Evolutionary conservation across 1,140 invertebrate genomes (phyloP).

Genomic region (Ips typographus): DNA sequence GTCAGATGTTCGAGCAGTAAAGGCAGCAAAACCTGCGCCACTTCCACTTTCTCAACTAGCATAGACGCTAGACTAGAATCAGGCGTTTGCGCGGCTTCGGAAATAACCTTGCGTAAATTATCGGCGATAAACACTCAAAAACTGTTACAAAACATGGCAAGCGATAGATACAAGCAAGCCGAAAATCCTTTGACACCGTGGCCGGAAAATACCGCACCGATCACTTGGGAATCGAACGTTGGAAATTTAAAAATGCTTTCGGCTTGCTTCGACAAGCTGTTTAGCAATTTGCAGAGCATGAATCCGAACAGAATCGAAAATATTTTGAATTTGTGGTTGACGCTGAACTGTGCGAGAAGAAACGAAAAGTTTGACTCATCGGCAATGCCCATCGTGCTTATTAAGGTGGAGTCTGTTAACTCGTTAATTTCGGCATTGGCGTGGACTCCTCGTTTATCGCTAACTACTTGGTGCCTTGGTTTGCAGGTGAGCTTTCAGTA

Average conservation of each 20-base stretch:
- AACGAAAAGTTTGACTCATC: slow-evolving; percentile 58
- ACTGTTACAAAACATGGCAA: slow-evolving; percentile 57
- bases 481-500: slow-evolving; percentile 50
- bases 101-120: slow-evolving; percentile 69
- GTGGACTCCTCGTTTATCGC: slow-evolving; percentile 66
- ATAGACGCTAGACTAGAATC: slow-evolving; percentile 77
- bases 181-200: slow-evolving; percentile 51
- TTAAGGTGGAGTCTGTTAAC: slow-evolving; percentile 70
- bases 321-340: slow-evolving; percentile 81
- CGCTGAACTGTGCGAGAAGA: slow-evolving; percentile 65
- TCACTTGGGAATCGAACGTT: slow-evolving; percentile 42
- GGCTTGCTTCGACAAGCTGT: slow-evolving; percentile 69
- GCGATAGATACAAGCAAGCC: slow-evolving; percentile 41
- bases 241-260: slow-evolving; percentile 61
- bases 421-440: slow-evolving; percentile 69
- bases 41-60: slow-evolving; percentile 63
- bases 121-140: slow-evolving; percentile 62
- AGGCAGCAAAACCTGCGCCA: slow-evolving; percentile 30
- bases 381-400: slow-evolving; percentile 68
- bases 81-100: slow-evolving; percentile 70
- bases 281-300: slow-evolving; percentile 59
- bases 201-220: slow-evolving; percentile 52
- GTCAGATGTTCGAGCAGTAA: slow-evolving; percentile 34
- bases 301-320: slow-evolving; percentile 69
- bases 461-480: slow-evolving; percentile 73